These are phyloP conservation scores for Phrynocephalus guinanensis DNA, from an alignment of 2,797 vertebrate genomes.

Conservation along the genomic window DNA sequence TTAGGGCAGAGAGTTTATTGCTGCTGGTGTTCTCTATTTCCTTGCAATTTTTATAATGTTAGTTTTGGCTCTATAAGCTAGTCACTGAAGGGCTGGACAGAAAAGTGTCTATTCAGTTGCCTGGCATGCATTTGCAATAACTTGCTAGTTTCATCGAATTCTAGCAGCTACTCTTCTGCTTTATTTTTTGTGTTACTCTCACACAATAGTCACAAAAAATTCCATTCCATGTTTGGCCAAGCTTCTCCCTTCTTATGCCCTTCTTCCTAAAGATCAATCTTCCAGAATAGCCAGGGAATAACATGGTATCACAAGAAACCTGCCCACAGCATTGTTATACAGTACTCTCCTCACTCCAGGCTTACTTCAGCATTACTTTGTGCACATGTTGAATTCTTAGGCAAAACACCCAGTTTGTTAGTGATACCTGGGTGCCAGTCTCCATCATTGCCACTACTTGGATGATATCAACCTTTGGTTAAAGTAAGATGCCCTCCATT, in stretches of 20 bases:
- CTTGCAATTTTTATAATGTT: too few species aligned
- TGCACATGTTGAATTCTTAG: too few species aligned
- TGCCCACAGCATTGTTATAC: neutral
- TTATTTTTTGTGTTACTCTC: neutral
- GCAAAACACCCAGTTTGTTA: neutral
- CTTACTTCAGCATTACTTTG: too few species aligned
- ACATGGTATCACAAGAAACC: neutral
- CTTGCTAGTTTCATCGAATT: too few species aligned
- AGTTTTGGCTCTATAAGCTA: too few species aligned
- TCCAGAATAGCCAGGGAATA: neutral
- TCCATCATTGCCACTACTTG: neutral
- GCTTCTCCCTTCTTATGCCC: neutral
- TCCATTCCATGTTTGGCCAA: neutral
- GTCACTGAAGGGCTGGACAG: too few species aligned
- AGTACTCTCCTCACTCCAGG: too few species aligned
- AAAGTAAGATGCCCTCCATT: neutral
- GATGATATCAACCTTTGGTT: neutral
- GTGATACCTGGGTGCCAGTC: neutral
- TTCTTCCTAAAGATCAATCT: neutral
- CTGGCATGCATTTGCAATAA: too few species aligned
- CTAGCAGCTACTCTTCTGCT: too few species aligned
- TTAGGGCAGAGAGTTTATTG: too few species aligned
- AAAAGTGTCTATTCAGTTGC: too few species aligned
- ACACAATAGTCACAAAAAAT: neutral
- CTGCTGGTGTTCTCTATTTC: too few species aligned